Percentiles rank a stretch among this genome's conserved stretches.
These are phyloP conservation scores for Cryptops parisi DNA, from an alignment of 2,888 invertebrate genomes.

Conservation along the genomic window DNA sequence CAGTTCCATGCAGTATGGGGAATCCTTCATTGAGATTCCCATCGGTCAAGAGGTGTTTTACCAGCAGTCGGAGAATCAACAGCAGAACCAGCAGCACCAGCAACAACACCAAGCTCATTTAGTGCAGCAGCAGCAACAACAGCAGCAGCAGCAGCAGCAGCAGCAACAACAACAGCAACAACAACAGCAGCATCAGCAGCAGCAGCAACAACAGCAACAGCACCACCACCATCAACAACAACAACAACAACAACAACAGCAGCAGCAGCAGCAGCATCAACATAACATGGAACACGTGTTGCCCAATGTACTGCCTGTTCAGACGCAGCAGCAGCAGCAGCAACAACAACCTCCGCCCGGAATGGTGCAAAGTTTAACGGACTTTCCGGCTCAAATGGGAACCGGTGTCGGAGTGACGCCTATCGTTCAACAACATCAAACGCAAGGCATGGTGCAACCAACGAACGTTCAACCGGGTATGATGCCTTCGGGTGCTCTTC, in stretches of 20 bases:
- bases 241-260: not conserved
- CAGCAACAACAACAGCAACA: slow-evolving; percentile 27
- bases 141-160: slow-evolving; percentile 36
- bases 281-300: not conserved
- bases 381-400: not conserved
- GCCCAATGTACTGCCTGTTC: slow-evolving; percentile 20
- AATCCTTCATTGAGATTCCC: slow-evolving; percentile 13
- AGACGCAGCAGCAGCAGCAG: slow-evolving; percentile 39
- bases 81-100: slow-evolving; percentile 37
- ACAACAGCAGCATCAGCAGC: slow-evolving; percentile 4
- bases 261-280: not conserved
- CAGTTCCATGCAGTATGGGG: slow-evolving; percentile 29
- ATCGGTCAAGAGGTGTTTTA: slow-evolving; percentile 12
- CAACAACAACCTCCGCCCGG: slow-evolving; percentile 35
- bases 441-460: not conserved
- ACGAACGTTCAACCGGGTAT: not conserved
- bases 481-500: not conserved
- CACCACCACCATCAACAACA: not conserved
- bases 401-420: not conserved
- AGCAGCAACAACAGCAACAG: not conserved
- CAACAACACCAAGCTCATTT: slow-evolving; percentile 23
- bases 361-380: not conserved
- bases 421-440: not conserved
- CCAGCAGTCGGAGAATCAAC: slow-evolving; percentile 37
- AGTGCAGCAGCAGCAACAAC: slow-evolving; percentile 5